Evolutionary conservation across 92 coral and sea anemone genomes (phyloP).

Genomic region (Hydrozoanthus gracilis): DNA sequence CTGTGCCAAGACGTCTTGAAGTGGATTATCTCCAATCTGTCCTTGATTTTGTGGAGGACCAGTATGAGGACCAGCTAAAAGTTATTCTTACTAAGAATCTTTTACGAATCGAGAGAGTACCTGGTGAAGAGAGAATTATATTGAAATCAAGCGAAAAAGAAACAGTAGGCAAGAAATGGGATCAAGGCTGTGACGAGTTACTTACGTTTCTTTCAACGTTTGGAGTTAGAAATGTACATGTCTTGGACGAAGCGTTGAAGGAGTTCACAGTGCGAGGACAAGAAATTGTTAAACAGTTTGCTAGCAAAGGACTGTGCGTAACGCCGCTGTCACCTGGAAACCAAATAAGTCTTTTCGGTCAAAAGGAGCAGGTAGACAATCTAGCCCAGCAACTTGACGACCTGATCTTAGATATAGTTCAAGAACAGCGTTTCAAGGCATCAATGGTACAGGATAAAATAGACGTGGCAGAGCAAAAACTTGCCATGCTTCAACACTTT

Average conservation of each 20-base stretch:
- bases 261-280: slow-evolving; percentile 14
- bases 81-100: background rate
- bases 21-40: slow-evolving; percentile 22
- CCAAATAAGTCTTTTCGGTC: slow-evolving; percentile 19
- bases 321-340: background rate
- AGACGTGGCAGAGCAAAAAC: slow-evolving; percentile 17
- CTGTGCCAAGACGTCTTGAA: slow-evolving; percentile 11
- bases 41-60: slow-evolving; percentile 9
- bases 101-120: background rate
- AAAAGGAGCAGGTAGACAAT: slow-evolving; percentile 45
- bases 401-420: slow-evolving; percentile 50
- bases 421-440: slow-evolving; percentile 45
- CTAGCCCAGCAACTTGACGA: slow-evolving; percentile 45
- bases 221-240: background rate
- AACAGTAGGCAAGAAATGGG: slow-evolving; percentile 21
- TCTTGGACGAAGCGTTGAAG: background rate
- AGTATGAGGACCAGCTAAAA: background rate
- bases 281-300: background rate
- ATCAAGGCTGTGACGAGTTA: background rate
- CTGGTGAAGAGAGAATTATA: slow-evolving; percentile 3
- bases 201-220: slow-evolving; percentile 25
- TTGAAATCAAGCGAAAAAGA: background rate
- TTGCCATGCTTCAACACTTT: slow-evolving; percentile 34
- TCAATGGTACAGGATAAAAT: slow-evolving; percentile 33
- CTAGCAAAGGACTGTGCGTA: background rate